Conservation (phyloP, 2,888 invertebrate species). For the Prosopocoilus inquinatus region DNA sequence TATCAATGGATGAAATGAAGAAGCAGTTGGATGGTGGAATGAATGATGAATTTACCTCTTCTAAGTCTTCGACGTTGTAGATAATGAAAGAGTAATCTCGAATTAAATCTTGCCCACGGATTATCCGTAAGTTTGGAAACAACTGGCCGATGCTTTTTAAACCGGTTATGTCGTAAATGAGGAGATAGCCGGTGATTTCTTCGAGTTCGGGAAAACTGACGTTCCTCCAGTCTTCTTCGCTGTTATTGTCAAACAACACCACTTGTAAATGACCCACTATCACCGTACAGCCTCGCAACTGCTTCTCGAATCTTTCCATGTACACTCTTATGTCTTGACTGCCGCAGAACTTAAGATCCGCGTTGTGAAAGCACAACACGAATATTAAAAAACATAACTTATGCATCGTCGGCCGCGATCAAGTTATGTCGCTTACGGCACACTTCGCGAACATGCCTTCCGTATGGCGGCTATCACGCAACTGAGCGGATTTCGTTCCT, state of each 20-base stretch:
- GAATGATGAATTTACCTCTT: constrained; percentile 13
- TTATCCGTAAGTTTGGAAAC: constrained; percentile 83
- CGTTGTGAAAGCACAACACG: constrained; percentile 4
- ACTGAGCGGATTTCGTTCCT: too few relatives aligned
- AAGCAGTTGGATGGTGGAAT: too few relatives aligned
- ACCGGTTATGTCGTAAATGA: constrained; percentile 69
- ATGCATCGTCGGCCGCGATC: too few relatives aligned
- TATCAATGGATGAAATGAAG: too few relatives aligned
- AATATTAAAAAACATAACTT: neutral
- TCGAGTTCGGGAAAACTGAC: constrained; percentile 67
- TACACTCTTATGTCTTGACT: constrained; percentile 59
- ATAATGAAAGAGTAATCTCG: constrained; percentile 77
- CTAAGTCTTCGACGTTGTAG: constrained; percentile 42
- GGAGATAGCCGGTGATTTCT: constrained; percentile 81
- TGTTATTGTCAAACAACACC: constrained; percentile 59
- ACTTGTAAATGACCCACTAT: constrained; percentile 78
- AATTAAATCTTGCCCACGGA: constrained; percentile 74
- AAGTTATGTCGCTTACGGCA: too few relatives aligned
- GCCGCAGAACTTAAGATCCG: constrained; percentile 52
- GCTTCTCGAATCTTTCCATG: constrained; percentile 45
- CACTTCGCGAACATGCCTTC: too few relatives aligned
- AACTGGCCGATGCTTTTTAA: constrained; percentile 66
- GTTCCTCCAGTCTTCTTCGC: constrained; percentile 25
- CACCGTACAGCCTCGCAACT: constrained; percentile 65
- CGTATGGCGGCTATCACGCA: too few relatives aligned